Percentiles rank a stretch among this genome's conserved stretches.
Evolutionary conservation across 2,797 vertebrate species (phyloP).

Genomic region (Vipera ursinii): DNA sequence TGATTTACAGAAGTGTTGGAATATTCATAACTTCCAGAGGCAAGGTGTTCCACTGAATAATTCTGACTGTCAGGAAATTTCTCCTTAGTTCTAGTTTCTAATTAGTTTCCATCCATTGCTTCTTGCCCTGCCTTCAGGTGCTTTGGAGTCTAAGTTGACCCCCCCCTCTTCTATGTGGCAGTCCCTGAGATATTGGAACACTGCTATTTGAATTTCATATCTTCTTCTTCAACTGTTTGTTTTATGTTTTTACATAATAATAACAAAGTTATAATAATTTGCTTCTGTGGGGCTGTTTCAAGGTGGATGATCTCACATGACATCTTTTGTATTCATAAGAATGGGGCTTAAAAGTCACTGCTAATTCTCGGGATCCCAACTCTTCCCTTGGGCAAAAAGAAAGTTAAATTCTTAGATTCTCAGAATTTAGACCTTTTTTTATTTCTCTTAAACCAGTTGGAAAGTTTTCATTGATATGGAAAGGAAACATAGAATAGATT

Average conservation of each 20-base stretch:
- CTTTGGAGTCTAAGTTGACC: not conserved
- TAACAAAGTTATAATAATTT: constrained; percentile 31
- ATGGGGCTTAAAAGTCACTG: constrained; percentile 38
- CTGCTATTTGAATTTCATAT: not conserved
- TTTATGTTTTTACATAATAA: not conserved
- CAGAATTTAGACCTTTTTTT: not conserved
- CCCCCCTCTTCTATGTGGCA: not conserved
- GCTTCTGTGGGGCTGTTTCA: constrained; percentile 4
- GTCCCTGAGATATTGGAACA: not conserved
- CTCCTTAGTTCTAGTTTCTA: not conserved
- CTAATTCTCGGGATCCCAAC: not conserved
- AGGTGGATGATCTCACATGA: not conserved
- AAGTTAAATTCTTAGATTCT: not conserved
- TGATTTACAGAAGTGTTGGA: not conserved
- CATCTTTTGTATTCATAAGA: not conserved
- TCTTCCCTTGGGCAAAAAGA: not conserved
- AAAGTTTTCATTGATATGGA: not conserved
- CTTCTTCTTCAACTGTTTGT: not conserved
- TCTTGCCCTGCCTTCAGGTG: not conserved
- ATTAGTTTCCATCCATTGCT: not conserved
- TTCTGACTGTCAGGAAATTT: not conserved
- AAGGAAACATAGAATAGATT: not conserved
- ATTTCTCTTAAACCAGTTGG: not conserved
- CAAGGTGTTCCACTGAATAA: not conserved
- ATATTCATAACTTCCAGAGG: not conserved